Percentiles rank a stretch among this genome's conserved stretches.
Evolutionary conservation across 2,113 vertebrate species (phyloP).

Genomic region (Prolemur simus): DNA sequence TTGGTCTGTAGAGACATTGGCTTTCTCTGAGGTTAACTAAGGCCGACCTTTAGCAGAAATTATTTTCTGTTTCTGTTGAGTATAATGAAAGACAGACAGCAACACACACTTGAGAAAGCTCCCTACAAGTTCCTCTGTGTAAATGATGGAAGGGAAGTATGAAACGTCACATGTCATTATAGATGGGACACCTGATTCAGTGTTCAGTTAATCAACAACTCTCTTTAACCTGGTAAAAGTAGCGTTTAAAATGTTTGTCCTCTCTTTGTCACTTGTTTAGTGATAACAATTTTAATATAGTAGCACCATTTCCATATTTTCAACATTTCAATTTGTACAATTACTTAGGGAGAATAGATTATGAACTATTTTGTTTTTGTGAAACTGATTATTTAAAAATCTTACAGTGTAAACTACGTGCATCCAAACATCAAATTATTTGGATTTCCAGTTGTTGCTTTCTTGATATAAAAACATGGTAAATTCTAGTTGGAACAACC

Average conservation of each 20-base stretch:
- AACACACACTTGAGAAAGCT: background rate
- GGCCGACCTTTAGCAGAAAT: background rate
- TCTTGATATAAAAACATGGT: slow-evolving; percentile 41
- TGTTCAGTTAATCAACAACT: background rate
- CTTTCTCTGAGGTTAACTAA: background rate
- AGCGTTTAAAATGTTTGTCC: background rate
- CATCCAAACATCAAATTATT: background rate
- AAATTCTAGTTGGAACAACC: background rate
- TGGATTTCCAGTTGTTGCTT: slow-evolving; percentile 49
- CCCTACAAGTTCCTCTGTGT: background rate
- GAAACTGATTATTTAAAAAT: background rate
- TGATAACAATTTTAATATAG: background rate
- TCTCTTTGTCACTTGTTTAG: background rate
- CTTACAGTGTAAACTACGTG: slow-evolving; percentile 47
- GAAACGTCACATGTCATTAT: background rate
- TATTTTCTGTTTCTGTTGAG: slow-evolving; percentile 17
- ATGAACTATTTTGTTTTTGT: background rate
- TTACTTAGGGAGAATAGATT: background rate
- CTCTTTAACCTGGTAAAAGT: background rate
- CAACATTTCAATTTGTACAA: background rate
- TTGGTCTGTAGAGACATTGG: background rate
- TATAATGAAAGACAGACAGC: slow-evolving; percentile 19
- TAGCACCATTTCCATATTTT: background rate
- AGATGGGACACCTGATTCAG: background rate
- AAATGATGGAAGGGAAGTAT: background rate